Percentiles rank a stretch among this genome's conserved stretches.
Evolutionary conservation across 1,140 invertebrate genomes (phyloP).

Genomic region (Sycophaga agraensis): DNA sequence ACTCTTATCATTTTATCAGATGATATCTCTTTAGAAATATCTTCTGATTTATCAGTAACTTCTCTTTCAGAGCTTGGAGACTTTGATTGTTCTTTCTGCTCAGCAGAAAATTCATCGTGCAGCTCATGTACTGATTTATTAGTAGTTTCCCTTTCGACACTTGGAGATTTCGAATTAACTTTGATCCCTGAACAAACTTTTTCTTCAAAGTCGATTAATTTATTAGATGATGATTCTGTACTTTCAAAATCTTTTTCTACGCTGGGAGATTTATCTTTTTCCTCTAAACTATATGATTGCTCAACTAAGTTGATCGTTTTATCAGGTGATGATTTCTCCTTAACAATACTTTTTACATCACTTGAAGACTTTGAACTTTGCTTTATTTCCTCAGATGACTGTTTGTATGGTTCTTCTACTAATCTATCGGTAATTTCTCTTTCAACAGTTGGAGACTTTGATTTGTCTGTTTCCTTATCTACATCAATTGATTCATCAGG

Average conservation of each 20-base stretch:
- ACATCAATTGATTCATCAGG: not conserved
- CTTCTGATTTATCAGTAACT: too few species aligned
- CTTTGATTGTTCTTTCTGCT: slow-evolving; percentile 11
- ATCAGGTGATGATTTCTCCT: not conserved
- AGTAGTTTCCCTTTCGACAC: not conserved
- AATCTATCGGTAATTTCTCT: slow-evolving; percentile 1
- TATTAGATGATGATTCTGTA: not conserved
- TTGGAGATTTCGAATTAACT: slow-evolving; percentile 1
- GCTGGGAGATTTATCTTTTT: not conserved
- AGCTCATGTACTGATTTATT: not conserved
- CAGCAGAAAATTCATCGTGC: not conserved
- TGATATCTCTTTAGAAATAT: too few species aligned
- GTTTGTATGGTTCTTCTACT: not conserved
- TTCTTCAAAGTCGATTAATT: slow-evolving; percentile 1
- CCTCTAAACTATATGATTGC: not conserved
- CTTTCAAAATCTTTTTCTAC: not conserved
- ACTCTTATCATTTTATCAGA: too few species aligned
- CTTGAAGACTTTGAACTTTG: slow-evolving; percentile 8
- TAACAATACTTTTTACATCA: slow-evolving; percentile 20
- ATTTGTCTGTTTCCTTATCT: too few species aligned
- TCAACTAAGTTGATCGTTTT: too few species aligned
- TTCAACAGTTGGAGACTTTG: slow-evolving; percentile 14
- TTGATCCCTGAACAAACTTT: not conserved
- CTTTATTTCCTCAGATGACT: not conserved
- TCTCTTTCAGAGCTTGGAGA: slow-evolving; percentile 18